Evolutionary conservation across 1,140 invertebrate species (phyloP).

Genomic region (Plodia interpunctella): DNA sequence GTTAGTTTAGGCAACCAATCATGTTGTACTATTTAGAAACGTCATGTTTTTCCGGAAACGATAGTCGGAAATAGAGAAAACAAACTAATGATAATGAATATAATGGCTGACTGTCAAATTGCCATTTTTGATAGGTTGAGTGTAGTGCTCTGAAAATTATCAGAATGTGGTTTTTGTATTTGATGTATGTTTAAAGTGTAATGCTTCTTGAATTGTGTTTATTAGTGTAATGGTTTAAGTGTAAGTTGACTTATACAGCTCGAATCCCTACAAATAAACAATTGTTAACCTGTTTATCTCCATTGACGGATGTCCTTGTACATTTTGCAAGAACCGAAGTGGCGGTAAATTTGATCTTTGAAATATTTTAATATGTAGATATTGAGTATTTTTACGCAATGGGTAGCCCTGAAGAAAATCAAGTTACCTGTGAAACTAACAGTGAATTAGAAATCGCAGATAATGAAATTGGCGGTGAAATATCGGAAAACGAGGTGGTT

Average conservation of each 20-base stretch:
- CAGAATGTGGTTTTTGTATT: slow-evolving; percentile 17
- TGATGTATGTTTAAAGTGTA: neutral
- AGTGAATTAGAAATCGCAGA: slow-evolving; percentile 80
- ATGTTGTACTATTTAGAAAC: too few species aligned
- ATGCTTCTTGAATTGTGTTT: slow-evolving; percentile 17
- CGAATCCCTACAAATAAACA: slow-evolving; percentile 31
- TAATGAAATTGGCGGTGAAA: slow-evolving; percentile 41
- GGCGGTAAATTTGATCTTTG: slow-evolving; percentile 72
- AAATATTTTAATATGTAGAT: slow-evolving; percentile 36
- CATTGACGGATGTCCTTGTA: slow-evolving; percentile 72
- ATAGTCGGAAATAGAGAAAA: neutral
- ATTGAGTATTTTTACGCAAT: slow-evolving; percentile 42
- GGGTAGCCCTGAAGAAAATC: slow-evolving; percentile 62
- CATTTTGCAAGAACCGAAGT: slow-evolving; percentile 64
- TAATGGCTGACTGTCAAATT: slow-evolving; percentile 34
- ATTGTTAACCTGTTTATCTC: slow-evolving; percentile 71
- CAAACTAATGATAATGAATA: neutral
- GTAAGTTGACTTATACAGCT: neutral
- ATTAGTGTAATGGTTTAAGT: neutral
- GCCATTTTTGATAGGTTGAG: slow-evolving; percentile 40
- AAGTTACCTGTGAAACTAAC: slow-evolving; percentile 86
- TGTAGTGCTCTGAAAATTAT: slow-evolving; percentile 19
- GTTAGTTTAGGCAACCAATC: too few species aligned
- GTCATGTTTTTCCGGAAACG: too few species aligned
- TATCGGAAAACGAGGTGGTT: slow-evolving; percentile 49